Percentiles rank a stretch among this genome's conserved stretches.
These are phyloP conservation scores for Strix uralensis DNA, from an alignment of 2,113 vertebrate genomes.

Conservation along the genomic window DNA sequence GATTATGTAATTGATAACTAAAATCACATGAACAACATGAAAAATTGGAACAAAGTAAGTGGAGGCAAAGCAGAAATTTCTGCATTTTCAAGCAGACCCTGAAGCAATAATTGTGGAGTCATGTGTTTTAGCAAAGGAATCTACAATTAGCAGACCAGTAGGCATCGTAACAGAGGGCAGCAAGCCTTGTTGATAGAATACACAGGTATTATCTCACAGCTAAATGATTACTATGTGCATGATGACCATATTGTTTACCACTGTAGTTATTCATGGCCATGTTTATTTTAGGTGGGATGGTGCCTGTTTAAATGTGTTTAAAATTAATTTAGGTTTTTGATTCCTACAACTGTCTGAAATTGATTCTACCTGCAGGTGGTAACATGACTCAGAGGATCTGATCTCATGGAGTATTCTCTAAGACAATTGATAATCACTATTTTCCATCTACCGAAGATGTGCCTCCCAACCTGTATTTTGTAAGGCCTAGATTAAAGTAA, in stretches of 20 bases:
- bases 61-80: not conserved
- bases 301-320: not conserved
- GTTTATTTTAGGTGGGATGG: not conserved
- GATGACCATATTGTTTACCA: not conserved
- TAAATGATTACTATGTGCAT: not conserved
- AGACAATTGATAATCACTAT: not conserved
- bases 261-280: not conserved
- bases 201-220: not conserved
- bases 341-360: not conserved
- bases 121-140: not conserved
- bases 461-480: not conserved
- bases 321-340: not conserved
- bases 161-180: not conserved
- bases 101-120: not conserved
- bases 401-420: not conserved
- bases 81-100: not conserved
- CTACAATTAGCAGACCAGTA: not conserved
- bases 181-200: not conserved
- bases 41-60: not conserved
- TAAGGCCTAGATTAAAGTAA: not conserved
- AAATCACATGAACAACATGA: not conserved
- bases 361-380: not conserved
- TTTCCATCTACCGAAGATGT: not conserved
- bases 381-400: not conserved
- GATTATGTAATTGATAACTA: not conserved